Conservation (phyloP, 1,140 invertebrate species). For the Zaprionus davidi region DNA sequence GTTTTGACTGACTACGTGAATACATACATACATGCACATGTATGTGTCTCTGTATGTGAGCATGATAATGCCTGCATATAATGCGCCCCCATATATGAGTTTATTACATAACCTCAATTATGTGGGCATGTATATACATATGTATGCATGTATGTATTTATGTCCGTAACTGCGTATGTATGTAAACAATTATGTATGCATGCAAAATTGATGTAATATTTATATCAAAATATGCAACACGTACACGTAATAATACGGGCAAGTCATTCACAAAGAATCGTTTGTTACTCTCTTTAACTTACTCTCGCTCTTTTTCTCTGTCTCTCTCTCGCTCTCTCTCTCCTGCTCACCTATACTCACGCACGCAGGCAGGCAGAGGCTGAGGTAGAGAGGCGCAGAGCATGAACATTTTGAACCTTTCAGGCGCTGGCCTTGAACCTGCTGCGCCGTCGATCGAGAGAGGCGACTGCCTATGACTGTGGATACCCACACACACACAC, state of each 20-base stretch:
- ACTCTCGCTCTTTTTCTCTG: slow-evolving; percentile 22
- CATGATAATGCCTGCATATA: slow-evolving; percentile 10
- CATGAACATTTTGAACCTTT: slow-evolving; percentile 72
- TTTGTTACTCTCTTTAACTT: slow-evolving; percentile 12
- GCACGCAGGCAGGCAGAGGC: slow-evolving; percentile 6
- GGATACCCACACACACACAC: slow-evolving; percentile 43
- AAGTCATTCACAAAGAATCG: slow-evolving; percentile 10
- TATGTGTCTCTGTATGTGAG: neutral
- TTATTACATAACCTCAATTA: slow-evolving; percentile 63
- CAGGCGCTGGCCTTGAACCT: slow-evolving; percentile 77
- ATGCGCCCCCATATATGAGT: slow-evolving; percentile 61
- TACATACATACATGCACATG: neutral
- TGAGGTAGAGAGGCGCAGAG: slow-evolving; percentile 1
- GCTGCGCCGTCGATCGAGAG: slow-evolving; percentile 51
- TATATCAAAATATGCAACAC: neutral
- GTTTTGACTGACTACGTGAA: slow-evolving; percentile 38
- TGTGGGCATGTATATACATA: slow-evolving; percentile 25
- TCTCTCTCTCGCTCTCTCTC: slow-evolving; percentile 8
- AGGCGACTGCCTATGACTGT: slow-evolving; percentile 25
- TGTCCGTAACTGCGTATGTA: neutral
- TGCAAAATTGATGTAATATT: neutral
- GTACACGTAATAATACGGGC: neutral
- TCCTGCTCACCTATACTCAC: slow-evolving; percentile 1
- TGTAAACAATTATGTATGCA: slow-evolving; percentile 6
- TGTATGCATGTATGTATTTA: slow-evolving; percentile 38